Percentiles rank a stretch among this genome's conserved stretches.
phyloP scores from a whole-genome alignment of 2,797 vertebrate species.

The Yasuhikotakia modesta region DNA sequence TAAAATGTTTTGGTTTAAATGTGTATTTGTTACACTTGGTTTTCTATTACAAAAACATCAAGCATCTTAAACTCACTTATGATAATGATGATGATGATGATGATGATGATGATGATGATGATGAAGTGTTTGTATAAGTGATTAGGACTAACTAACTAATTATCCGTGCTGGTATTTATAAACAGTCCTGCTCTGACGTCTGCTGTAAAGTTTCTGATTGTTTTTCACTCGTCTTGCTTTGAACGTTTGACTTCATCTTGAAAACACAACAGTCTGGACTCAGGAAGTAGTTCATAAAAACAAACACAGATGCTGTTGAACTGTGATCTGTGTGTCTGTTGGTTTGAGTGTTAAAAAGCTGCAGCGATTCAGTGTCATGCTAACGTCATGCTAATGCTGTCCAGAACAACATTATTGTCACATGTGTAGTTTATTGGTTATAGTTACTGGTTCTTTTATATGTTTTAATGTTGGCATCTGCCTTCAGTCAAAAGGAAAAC shows the following conservation, averaged over 20 bases:
- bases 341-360: conserved; percentile 9
- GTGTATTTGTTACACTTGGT: conserved; percentile 27
- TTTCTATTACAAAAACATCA: conserved; percentile 7
- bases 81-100: conserved; percentile 16
- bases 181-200: conserved; percentile 17
- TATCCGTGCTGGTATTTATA: conserved; percentile 33
- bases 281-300: background rate
- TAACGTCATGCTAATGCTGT: conserved; percentile 23
- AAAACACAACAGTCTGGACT: background rate
- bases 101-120: conserved; percentile 28
- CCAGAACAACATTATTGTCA: conserved; percentile 22
- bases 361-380: conserved; percentile 13
- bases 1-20: conserved; percentile 15
- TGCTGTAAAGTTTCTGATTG: conserved; percentile 13
- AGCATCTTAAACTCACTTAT: conserved; percentile 1
- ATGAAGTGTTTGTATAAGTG: conserved; percentile 11
- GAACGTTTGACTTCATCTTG: background rate
- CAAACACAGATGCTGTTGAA: conserved; percentile 21
- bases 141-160: conserved; percentile 39
- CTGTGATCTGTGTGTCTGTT: background rate
- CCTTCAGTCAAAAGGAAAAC: conserved; percentile 62
- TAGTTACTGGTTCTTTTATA: background rate
- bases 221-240: background rate
- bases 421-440: conserved; percentile 20
- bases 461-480: conserved; percentile 15